phyloP scores from a whole-genome alignment of 2,797 vertebrate genomes.

The Pteronotus mesoamericanus region DNA sequence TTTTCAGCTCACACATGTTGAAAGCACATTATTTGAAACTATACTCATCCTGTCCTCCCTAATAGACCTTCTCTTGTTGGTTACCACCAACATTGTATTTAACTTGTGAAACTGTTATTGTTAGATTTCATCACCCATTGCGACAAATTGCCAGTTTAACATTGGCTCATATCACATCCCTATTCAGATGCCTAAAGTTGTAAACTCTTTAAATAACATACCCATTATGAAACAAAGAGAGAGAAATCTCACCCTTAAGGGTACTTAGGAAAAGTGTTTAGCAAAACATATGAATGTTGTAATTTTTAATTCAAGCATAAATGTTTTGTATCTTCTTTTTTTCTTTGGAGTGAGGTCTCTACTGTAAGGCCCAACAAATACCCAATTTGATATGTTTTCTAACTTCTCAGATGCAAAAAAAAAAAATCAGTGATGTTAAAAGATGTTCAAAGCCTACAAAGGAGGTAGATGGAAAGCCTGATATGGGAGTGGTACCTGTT shows the following conservation, averaged over 20 bases:
- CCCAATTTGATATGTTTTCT: neutral
- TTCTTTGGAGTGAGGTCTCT: neutral
- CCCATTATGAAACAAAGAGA: neutral
- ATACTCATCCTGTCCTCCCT: neutral
- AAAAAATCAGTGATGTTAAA: neutral
- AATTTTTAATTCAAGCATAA: neutral
- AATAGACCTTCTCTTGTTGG: neutral
- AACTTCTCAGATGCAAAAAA: neutral
- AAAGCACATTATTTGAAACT: neutral
- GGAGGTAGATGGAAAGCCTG: neutral
- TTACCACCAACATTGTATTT: neutral
- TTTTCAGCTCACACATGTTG: neutral
- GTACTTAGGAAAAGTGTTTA: neutral
- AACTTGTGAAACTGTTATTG: neutral
- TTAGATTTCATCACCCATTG: neutral
- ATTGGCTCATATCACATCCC: neutral
- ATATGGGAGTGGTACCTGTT: fast-evolving
- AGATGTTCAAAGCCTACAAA: neutral
- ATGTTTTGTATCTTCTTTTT: neutral
- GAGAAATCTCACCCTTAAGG: neutral
- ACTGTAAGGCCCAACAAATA: neutral
- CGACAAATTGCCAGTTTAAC: neutral
- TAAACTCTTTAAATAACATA: neutral
- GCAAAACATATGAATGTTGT: neutral
- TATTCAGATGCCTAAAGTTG: neutral